These are phyloP conservation scores for Megaceryle torquata DNA, from an alignment of 2,113 vertebrate species.

Conservation along the genomic window DNA sequence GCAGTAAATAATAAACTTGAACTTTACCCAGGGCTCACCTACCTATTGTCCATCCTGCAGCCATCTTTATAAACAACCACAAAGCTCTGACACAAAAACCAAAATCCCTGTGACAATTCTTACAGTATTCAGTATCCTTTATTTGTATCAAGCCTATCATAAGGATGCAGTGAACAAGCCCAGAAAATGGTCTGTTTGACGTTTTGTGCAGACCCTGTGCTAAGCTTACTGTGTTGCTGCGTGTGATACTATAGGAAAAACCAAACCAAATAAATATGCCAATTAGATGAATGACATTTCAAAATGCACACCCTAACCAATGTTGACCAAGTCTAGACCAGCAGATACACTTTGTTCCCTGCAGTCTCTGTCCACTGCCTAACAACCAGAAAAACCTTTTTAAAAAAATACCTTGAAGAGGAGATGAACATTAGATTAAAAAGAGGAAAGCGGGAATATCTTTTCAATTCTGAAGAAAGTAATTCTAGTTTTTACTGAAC, in stretches of 20 bases:
- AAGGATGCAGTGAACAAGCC: neutral
- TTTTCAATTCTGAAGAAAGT: neutral
- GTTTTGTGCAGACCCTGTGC: neutral
- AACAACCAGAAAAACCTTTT: neutral
- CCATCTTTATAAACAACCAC: neutral
- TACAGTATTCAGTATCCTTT: neutral
- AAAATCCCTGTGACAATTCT: neutral
- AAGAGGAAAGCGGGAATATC: neutral
- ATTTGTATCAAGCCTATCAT: neutral
- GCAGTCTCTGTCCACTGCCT: fast-evolving
- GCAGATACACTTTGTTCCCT: neutral
- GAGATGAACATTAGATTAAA: neutral
- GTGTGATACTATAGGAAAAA: neutral
- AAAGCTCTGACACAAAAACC: neutral
- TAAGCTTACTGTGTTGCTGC: neutral
- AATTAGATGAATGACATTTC: neutral
- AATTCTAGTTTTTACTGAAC: neutral
- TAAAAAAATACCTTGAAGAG: neutral
- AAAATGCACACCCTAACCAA: neutral
- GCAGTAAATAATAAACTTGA: neutral
- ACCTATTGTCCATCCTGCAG: neutral
- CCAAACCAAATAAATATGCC: neutral
- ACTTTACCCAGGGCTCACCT: neutral
- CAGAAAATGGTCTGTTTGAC: neutral
- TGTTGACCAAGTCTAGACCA: neutral